These are phyloP conservation scores for Actenoides hombroni DNA, from an alignment of 2,113 vertebrate species.

Conservation along the genomic window DNA sequence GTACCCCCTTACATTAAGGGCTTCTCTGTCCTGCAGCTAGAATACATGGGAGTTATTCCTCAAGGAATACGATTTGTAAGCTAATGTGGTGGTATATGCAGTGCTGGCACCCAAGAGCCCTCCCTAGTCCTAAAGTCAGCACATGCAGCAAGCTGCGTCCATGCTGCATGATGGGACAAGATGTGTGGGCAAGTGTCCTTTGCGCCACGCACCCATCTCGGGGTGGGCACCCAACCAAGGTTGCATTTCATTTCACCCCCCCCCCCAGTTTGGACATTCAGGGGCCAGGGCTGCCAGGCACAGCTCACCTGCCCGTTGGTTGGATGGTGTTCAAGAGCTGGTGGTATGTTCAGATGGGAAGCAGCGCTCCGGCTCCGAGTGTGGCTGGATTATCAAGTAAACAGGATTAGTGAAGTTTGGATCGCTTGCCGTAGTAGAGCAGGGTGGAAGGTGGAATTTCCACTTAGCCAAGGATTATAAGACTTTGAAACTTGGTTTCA, in stretches of 20 bases:
- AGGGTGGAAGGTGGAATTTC: constrained; percentile 13
- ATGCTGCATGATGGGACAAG: not conserved
- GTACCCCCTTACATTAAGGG: not conserved
- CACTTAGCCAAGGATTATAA: constrained; percentile 10
- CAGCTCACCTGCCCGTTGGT: not conserved
- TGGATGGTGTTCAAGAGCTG: not conserved
- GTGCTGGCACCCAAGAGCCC: not conserved
- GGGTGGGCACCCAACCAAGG: not conserved
- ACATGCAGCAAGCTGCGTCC: rapidly evolving
- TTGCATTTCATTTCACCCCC: not conserved
- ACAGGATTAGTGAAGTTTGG: not conserved
- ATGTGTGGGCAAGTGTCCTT: not conserved
- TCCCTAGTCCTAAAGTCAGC: not conserved
- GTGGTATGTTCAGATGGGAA: not conserved
- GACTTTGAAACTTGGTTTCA: constrained; percentile 15
- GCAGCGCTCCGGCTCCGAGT: rapidly evolving
- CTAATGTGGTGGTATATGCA: not conserved
- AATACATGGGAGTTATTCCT: not conserved
- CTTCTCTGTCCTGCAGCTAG: not conserved
- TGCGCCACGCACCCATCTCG: not conserved
- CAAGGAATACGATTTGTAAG: not conserved
- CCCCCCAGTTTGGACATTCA: not conserved
- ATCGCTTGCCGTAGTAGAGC: not conserved
- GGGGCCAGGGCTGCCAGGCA: not conserved
- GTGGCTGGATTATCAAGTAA: not conserved